Percentiles rank a stretch among this genome's conserved stretches.
These are phyloP conservation scores for Gila robusta DNA, from an alignment of 2,797 vertebrate genomes.

Conservation along the genomic window DNA sequence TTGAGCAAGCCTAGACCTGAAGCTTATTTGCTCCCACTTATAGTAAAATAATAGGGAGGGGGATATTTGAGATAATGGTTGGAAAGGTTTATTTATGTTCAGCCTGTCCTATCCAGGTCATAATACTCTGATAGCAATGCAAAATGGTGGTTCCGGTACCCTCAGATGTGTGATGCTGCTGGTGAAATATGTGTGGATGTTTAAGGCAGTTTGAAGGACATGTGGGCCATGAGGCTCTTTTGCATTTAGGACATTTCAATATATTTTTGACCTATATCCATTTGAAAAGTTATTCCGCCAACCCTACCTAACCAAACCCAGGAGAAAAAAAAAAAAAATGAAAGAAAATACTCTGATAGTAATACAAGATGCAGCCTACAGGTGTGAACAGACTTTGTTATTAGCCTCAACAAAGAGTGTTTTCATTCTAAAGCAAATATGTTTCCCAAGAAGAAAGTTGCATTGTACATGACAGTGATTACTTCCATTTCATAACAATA, in stretches of 20 bases:
- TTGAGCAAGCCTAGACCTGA: too few relatives aligned
- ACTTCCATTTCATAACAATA: background rate
- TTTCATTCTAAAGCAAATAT: background rate
- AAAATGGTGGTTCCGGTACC: background rate
- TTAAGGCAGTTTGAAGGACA: conserved; percentile 17
- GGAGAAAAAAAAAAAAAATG: background rate
- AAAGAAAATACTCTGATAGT: background rate
- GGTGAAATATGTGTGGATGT: background rate
- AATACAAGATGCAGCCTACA: background rate
- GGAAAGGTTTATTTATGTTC: background rate
- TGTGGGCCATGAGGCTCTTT: background rate
- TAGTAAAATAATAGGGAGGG: background rate
- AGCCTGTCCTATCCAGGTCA: background rate
- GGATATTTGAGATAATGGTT: background rate
- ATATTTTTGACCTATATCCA: background rate
- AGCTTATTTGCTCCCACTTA: background rate
- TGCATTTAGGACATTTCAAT: background rate
- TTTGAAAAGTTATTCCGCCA: background rate
- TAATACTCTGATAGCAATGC: too few relatives aligned
- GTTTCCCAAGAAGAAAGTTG: background rate
- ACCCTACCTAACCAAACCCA: background rate
- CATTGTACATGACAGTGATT: background rate
- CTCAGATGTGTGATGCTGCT: background rate
- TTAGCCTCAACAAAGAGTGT: conserved; percentile 37
- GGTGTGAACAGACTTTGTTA: conserved; percentile 6